Conservation (phyloP, 2,113 vertebrate genomes). For the Turnix velox region DNA sequence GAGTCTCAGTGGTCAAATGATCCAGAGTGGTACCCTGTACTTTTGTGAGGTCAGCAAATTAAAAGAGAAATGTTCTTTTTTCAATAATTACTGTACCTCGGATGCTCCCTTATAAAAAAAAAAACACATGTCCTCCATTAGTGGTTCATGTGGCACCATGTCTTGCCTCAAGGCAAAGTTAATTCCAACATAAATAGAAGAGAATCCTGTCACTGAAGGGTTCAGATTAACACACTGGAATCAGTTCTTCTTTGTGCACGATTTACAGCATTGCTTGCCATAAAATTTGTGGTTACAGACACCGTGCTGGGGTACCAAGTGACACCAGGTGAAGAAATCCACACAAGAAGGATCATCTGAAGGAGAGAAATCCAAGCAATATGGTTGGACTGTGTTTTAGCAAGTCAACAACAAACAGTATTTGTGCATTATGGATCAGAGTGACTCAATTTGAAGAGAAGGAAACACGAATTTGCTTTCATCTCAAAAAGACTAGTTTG, state of each 20-base stretch:
- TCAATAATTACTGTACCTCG: constrained; percentile 50
- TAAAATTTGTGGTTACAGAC: constrained; percentile 98
- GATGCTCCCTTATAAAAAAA: constrained; percentile 4
- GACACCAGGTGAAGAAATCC: constrained; percentile 93
- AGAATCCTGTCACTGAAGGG: background rate
- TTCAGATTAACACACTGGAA: background rate
- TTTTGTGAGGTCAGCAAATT: constrained; percentile 48
- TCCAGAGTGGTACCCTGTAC: constrained; percentile 61
- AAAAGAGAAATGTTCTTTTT: constrained; percentile 21
- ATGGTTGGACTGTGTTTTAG: background rate
- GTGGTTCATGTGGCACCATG: constrained; percentile 21
- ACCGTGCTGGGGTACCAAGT: constrained; percentile 90
- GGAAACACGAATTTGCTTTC: background rate
- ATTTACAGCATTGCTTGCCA: constrained; percentile 92
- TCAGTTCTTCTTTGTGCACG: constrained; percentile 85
- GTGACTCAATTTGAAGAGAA: background rate
- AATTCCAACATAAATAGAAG: background rate
- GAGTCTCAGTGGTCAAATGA: constrained; percentile 55
- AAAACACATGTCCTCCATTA: background rate
- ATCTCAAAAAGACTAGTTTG: background rate
- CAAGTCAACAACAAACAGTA: background rate
- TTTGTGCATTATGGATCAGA: too few species aligned
- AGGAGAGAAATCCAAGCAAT: background rate
- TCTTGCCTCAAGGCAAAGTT: constrained; percentile 14
- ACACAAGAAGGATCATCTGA: constrained; percentile 84